Evolutionary conservation across 1,140 invertebrate genomes (phyloP).

Genomic region (Brachionus manjavacas): DNA sequence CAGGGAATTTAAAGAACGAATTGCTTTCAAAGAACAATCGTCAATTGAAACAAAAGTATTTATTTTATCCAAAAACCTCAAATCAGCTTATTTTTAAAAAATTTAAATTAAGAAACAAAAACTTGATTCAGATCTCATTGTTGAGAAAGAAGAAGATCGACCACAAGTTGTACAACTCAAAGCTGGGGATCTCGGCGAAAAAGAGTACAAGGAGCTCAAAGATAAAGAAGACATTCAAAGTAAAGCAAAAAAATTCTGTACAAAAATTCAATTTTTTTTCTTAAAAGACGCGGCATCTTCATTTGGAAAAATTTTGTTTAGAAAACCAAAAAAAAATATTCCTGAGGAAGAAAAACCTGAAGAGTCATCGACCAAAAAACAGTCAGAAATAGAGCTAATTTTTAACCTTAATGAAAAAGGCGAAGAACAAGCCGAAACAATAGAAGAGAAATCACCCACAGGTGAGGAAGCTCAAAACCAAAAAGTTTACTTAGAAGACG

Average conservation of each 20-base stretch:
- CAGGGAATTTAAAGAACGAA: conserved; percentile 50
- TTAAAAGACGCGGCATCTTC: conserved; percentile 4
- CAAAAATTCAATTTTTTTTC: not conserved
- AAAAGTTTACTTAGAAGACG: conserved; percentile 10
- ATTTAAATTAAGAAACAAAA: not conserved
- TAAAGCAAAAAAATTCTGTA: not conserved
- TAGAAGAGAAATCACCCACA: not conserved
- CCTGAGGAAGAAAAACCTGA: not conserved
- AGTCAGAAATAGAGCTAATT: not conserved
- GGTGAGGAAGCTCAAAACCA: not conserved
- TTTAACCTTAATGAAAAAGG: conserved; percentile 39
- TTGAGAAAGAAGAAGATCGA: conserved; percentile 31
- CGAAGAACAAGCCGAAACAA: not conserved
- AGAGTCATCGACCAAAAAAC: not conserved
- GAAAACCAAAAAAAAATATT: conserved; percentile 2
- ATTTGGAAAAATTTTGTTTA: conserved; percentile 38
- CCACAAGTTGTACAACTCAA: conserved; percentile 36
- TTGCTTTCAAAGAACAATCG: conserved; percentile 53
- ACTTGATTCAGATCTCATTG: conserved; percentile 24
- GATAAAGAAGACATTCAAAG: conserved; percentile 36
- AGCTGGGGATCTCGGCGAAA: conserved; percentile 34
- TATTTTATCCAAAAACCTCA: not conserved
- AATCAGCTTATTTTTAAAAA: not conserved
- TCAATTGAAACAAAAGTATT: conserved; percentile 49
- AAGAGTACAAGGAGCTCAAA: conserved; percentile 25